Evolutionary conservation across 2,113 vertebrate genomes (phyloP).

Genomic region (Naja naja): DNA sequence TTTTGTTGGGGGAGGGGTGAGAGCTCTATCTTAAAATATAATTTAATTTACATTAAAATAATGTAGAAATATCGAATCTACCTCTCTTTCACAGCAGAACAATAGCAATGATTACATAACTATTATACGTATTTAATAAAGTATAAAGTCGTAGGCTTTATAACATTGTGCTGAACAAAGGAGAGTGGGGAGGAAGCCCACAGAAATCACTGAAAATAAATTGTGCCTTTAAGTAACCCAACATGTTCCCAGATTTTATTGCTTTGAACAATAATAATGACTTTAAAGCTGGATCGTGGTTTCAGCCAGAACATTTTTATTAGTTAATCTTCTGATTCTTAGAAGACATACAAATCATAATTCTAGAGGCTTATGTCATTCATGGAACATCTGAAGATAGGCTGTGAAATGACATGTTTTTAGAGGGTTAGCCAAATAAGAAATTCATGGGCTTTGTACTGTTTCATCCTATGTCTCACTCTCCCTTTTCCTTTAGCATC

Average conservation of each 20-base stretch:
- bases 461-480: neutral
- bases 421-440: neutral
- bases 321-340: constrained; percentile 3
- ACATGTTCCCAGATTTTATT: neutral
- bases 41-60: neutral
- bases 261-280: neutral
- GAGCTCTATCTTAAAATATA: neutral
- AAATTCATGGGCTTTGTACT: neutral
- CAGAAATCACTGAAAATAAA: constrained; percentile 1
- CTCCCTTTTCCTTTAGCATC: neutral
- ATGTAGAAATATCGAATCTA: neutral
- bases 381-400: neutral
- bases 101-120: neutral
- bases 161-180: neutral
- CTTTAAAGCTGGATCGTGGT: neutral
- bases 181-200: neutral
- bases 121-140: neutral
- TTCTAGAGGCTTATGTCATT: neutral
- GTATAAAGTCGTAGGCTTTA: neutral
- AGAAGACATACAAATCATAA: neutral
- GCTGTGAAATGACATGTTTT: neutral
- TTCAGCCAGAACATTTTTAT: neutral
- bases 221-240: constrained; percentile 15
- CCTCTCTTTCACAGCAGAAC: neutral
- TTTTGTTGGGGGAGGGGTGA: neutral